Evolutionary conservation across 2,113 vertebrate genomes (phyloP).

Genomic region (Fukomys damarensis): DNA sequence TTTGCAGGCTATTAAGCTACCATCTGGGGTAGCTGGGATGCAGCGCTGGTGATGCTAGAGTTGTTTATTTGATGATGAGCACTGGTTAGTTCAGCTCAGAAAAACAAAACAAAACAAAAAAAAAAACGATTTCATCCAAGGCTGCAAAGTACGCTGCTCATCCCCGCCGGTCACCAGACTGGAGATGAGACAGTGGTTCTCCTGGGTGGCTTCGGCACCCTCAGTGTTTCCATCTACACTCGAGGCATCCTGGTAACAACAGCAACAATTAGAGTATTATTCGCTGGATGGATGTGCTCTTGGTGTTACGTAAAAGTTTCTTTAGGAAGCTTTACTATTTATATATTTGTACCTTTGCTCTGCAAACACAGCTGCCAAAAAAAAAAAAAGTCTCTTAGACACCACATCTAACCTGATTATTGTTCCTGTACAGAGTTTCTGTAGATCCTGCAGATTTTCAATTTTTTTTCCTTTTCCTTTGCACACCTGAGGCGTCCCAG

Average conservation of each 20-base stretch:
- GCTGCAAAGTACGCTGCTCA: background rate
- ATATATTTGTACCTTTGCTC: background rate
- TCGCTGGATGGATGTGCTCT: background rate
- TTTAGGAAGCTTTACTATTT: background rate
- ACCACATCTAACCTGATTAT: background rate
- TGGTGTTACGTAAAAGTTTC: background rate
- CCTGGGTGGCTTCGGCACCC: background rate
- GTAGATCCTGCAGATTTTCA: background rate
- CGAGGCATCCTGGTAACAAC: background rate
- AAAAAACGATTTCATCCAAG: background rate
- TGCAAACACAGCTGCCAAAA: background rate
- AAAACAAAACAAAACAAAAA: no score
- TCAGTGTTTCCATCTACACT: background rate
- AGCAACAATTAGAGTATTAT: background rate
- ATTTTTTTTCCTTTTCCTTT: background rate
- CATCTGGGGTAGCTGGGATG: slow-evolving; percentile 75
- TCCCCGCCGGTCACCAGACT: background rate
- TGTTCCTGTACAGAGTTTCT: background rate
- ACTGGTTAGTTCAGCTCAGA: background rate
- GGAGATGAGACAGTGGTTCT: background rate
- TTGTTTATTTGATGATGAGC: slow-evolving; percentile 45
- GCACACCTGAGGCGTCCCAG: background rate
- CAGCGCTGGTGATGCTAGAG: background rate
- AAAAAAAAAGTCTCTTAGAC: background rate
- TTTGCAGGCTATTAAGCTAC: slow-evolving; percentile 76